These are phyloP conservation scores for Dromas ardeola DNA, from an alignment of 2,113 vertebrate genomes.

Conservation along the genomic window DNA sequence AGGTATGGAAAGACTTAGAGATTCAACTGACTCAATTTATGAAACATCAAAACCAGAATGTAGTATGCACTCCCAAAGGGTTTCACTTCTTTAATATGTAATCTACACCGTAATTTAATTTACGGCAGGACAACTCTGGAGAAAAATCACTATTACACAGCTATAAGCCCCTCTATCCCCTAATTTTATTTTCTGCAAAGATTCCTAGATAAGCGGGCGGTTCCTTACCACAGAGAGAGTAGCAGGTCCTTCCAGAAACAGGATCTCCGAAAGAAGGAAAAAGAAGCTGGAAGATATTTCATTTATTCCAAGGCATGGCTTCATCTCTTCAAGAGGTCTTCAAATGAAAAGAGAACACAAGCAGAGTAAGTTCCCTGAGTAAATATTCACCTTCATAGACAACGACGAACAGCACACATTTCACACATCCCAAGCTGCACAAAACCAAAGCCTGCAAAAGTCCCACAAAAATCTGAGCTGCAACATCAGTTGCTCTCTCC, in stretches of 20 bases:
- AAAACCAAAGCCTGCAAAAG: neutral
- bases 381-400: neutral
- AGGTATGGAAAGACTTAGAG: neutral
- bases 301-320: slow-evolving; percentile 84
- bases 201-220: neutral
- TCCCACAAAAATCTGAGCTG: neutral
- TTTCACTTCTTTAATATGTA: neutral
- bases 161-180: neutral
- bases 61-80: neutral
- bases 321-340: slow-evolving; percentile 90
- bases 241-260: slow-evolving; percentile 83
- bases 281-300: slow-evolving; percentile 94
- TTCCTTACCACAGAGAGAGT: slow-evolving; percentile 84
- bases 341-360: neutral
- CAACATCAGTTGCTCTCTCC: neutral
- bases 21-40: neutral
- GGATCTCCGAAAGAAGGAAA: slow-evolving; percentile 87
- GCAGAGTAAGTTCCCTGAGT: neutral
- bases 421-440: neutral
- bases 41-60: neutral
- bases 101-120: neutral
- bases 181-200: neutral
- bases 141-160: neutral
- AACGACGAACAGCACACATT: neutral
- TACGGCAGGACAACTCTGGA: neutral